phyloP scores from a whole-genome alignment of 1,140 invertebrate genomes.

The Schlechtendalia chinensis region DNA sequence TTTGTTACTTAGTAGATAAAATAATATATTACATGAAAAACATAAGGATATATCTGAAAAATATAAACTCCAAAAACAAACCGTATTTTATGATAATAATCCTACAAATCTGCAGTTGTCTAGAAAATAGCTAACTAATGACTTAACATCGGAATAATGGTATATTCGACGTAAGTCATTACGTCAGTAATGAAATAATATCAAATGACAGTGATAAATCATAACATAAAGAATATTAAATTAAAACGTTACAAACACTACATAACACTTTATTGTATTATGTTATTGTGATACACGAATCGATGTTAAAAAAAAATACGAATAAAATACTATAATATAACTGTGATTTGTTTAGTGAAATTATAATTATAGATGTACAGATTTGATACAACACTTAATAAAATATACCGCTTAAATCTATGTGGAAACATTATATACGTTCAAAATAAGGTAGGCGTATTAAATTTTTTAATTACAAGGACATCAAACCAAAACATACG shows the following conservation, averaged over 20 bases:
- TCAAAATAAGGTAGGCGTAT: neutral
- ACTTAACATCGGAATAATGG: neutral
- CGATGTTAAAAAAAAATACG: neutral
- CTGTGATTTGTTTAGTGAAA: neutral
- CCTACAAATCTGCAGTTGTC: neutral
- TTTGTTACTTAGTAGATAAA: neutral
- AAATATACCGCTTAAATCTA: neutral
- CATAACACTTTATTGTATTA: neutral
- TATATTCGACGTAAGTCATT: neutral
- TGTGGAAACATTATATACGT: neutral
- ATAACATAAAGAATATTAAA: neutral
- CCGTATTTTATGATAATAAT: neutral
- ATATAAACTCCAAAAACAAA: neutral
- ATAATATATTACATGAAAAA: neutral
- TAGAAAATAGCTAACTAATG: neutral
- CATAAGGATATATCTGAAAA: neutral
- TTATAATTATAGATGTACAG: neutral
- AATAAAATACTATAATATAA: neutral
- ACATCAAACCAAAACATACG: neutral
- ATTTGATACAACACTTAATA: neutral
- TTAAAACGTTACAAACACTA: conserved; percentile 2
- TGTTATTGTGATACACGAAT: too few relatives aligned
- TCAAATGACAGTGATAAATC: neutral
- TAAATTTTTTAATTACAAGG: neutral
- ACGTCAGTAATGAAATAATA: neutral